Evolutionary conservation across 2,888 invertebrate genomes (phyloP).

Genomic region (Cremastinae sp.): DNA sequence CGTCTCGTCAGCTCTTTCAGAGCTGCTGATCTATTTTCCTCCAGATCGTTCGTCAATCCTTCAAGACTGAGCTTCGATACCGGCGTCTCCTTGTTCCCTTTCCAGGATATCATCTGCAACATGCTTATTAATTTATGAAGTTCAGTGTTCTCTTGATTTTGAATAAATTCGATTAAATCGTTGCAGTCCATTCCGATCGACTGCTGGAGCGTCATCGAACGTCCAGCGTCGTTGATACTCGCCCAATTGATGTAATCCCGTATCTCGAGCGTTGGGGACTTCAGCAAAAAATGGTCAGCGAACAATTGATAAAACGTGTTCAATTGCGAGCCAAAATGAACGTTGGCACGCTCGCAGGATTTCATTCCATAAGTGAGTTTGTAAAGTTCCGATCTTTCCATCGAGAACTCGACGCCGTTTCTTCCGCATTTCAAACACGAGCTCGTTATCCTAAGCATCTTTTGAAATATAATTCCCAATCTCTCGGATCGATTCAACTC

Average conservation of each 20-base stretch:
- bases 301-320: constrained; percentile 65
- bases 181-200: constrained; percentile 73
- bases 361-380: constrained; percentile 70
- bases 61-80: constrained; percentile 60
- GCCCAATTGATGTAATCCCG: constrained; percentile 74
- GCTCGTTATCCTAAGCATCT: constrained; percentile 64
- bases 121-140: constrained; percentile 68
- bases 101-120: constrained; percentile 69
- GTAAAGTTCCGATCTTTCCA: constrained; percentile 65
- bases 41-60: constrained; percentile 65
- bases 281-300: constrained; percentile 66
- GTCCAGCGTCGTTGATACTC: constrained; percentile 69
- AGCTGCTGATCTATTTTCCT: constrained; percentile 63
- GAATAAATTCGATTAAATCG: constrained; percentile 66
- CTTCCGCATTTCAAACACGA: constrained; percentile 62
- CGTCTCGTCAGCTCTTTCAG: constrained; percentile 68
- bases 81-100: constrained; percentile 61
- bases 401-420: constrained; percentile 9
- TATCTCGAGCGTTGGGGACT: constrained; percentile 71
- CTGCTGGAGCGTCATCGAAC: constrained; percentile 71
- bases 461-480: constrained; percentile 69
- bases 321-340: constrained; percentile 54
- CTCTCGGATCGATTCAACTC: constrained; percentile 61
- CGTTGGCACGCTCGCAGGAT: constrained; percentile 58
- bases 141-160: constrained; percentile 58